Evolutionary conservation across 2,888 invertebrate species (phyloP).

Genomic region (Philaethria dido): DNA sequence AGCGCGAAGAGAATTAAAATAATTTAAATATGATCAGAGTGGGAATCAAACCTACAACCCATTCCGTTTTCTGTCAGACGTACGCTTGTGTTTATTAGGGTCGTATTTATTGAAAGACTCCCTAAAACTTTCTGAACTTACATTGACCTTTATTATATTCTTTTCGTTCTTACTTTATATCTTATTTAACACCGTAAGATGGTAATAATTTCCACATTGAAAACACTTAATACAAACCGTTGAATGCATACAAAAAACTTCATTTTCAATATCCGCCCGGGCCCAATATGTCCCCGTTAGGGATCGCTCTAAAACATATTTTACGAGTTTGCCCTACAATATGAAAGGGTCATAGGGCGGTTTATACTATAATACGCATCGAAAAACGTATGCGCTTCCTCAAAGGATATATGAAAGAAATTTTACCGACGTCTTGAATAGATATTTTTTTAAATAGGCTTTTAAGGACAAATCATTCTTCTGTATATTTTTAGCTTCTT

Average conservation of each 20-base stretch:
- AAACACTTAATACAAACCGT: constrained; percentile 53
- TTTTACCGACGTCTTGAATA: constrained; percentile 5
- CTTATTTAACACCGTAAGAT: not conserved
- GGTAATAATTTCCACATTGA: not conserved
- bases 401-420: constrained; percentile 19
- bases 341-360: constrained; percentile 54
- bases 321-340: constrained; percentile 55
- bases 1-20: too few species aligned
- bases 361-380: constrained; percentile 56
- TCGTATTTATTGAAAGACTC: too few species aligned
- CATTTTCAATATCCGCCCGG: constrained; percentile 65
- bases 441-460: not conserved
- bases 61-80: too few species aligned
- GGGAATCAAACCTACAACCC: too few species aligned
- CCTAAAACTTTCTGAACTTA: too few species aligned
- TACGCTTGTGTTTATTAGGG: too few species aligned
- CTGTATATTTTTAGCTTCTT: too few species aligned
- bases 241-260: constrained; percentile 71
- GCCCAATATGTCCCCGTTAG: constrained; percentile 59
- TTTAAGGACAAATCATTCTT: not conserved
- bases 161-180: not conserved
- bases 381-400: constrained; percentile 43
- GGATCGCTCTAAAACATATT: constrained; percentile 66
- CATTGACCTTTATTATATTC: not conserved
- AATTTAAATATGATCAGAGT: too few species aligned